Evolutionary conservation across 2,888 invertebrate genomes (phyloP).

Genomic region (Tromatobia lineatoria): DNA sequence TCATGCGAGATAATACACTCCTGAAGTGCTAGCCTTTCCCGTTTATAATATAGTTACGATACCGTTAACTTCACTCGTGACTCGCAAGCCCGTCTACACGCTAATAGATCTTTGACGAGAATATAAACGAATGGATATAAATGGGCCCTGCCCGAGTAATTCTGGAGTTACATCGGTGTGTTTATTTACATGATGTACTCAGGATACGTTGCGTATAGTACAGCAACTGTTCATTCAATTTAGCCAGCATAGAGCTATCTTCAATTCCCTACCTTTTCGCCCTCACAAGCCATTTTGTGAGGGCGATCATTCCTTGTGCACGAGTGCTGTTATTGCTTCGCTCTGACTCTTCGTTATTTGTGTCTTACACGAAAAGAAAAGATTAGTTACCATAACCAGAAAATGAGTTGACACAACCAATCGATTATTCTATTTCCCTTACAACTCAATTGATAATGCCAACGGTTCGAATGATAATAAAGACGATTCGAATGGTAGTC

Average conservation of each 20-base stretch:
- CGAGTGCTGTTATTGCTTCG: constrained; percentile 52
- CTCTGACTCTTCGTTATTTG: constrained; percentile 65
- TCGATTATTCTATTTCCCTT: too few species aligned
- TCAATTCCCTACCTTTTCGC: constrained; percentile 15
- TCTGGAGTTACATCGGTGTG: constrained; percentile 41
- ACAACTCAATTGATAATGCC: too few species aligned
- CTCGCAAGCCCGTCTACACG: constrained; percentile 40
- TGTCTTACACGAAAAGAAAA: constrained; percentile 61
- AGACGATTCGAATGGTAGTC: too few species aligned
- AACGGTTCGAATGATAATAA: too few species aligned
- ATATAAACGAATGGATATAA: constrained; percentile 65
- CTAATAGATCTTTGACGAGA: constrained; percentile 70
- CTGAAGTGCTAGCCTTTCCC: constrained; percentile 37
- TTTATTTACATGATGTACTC: constrained; percentile 12
- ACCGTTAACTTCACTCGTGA: constrained; percentile 51
- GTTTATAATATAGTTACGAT: constrained; percentile 37
- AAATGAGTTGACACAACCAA: too few species aligned
- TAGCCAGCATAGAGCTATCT: constrained; percentile 31
- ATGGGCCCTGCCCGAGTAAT: constrained; percentile 34
- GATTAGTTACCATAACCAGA: too few species aligned
- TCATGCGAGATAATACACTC: constrained; percentile 65
- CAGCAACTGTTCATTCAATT: constrained; percentile 49
- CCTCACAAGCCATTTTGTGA: constrained; percentile 23
- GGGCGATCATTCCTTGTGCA: constrained; percentile 64
- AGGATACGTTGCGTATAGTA: constrained; percentile 14